Conservation (phyloP, 1,140 invertebrate genomes). For the Plectrocnemia conspersa region DNA sequence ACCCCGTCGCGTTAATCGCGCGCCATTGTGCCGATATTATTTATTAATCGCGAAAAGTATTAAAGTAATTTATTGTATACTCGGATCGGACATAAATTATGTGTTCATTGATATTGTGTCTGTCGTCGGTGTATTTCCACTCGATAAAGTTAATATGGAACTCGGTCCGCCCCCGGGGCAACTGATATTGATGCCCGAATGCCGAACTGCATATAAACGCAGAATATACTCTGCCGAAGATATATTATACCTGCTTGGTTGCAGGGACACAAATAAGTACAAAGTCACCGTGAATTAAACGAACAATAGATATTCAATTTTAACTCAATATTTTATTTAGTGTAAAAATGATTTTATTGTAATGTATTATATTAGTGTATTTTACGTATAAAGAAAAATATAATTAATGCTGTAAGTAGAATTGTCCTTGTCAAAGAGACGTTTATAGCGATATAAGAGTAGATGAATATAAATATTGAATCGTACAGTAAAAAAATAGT, state of each 20-base stretch:
- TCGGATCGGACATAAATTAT: constrained; percentile 15
- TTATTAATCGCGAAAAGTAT: too few species aligned
- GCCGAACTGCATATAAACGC: constrained; percentile 13
- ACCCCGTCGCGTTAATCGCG: neutral
- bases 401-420: too few species aligned
- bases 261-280: neutral
- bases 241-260: neutral
- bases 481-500: too few species aligned
- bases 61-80: too few species aligned
- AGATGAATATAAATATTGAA: too few species aligned
- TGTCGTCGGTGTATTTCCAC: constrained; percentile 27
- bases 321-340: too few species aligned
- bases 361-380: too few species aligned
- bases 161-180: neutral
- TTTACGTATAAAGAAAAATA: too few species aligned
- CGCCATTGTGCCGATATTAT: neutral
- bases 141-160: constrained; percentile 27
- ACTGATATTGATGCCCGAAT: constrained; percentile 1
- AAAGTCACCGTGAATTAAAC: neutral
- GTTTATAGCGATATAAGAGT: too few species aligned
- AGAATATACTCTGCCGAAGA: neutral
- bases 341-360: too few species aligned
- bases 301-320: neutral
- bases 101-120: constrained; percentile 25
- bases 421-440: too few species aligned